Conservation (phyloP, 2,888 invertebrate species). For the Diloba caeruleocephala region DNA sequence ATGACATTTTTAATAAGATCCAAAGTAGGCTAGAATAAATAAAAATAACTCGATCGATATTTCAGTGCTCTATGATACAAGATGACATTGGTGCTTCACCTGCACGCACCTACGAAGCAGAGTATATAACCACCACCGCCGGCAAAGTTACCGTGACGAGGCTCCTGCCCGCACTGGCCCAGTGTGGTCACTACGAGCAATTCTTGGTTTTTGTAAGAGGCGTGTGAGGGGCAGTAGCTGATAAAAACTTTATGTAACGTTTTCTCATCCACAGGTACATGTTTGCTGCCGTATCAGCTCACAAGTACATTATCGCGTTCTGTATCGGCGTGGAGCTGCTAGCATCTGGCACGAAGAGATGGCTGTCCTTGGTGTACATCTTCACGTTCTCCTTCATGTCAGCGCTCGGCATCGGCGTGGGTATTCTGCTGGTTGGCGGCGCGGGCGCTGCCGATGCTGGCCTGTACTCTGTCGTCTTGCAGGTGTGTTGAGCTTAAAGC, state of each 20-base stretch:
- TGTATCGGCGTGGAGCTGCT: conserved; percentile 95
- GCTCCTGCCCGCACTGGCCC: too few species aligned
- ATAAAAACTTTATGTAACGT: neutral
- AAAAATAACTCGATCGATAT: too few species aligned
- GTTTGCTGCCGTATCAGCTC: conserved; percentile 95
- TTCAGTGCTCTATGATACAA: too few species aligned
- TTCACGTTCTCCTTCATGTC: conserved; percentile 94
- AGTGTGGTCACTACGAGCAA: too few species aligned
- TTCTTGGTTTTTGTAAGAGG: too few species aligned
- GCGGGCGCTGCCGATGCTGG: conserved; percentile 89
- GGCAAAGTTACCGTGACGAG: too few species aligned
- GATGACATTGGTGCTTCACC: too few species aligned
- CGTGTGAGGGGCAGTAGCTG: too few species aligned
- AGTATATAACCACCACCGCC: too few species aligned
- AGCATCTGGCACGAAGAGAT: conserved; percentile 90
- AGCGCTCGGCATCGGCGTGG: conserved; percentile 93
- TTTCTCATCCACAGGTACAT: conserved; percentile 89
- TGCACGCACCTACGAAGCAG: too few species aligned
- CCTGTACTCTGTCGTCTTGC: conserved; percentile 91
- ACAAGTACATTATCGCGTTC: conserved; percentile 96
- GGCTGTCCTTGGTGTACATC: conserved; percentile 91
- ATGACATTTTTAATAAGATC: too few species aligned
- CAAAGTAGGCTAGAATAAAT: too few species aligned
- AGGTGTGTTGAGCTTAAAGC: conserved; percentile 87
- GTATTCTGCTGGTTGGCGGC: conserved; percentile 91